These are phyloP conservation scores for Micrastur ruficollis DNA, from an alignment of 2,797 vertebrate species.

Conservation along the genomic window DNA sequence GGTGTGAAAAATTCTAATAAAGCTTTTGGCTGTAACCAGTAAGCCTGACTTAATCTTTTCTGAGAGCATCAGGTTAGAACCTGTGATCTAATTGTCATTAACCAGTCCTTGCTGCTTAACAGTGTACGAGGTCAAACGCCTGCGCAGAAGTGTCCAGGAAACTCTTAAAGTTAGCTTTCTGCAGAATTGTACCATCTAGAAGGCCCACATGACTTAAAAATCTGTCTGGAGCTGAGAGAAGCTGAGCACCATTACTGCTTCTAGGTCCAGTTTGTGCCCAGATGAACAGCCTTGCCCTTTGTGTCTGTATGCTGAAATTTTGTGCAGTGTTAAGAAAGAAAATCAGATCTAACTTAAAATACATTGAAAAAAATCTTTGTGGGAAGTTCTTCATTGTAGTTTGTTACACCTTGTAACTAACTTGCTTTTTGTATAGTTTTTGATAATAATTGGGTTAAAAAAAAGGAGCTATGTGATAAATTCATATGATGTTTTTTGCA, in stretches of 20 bases:
- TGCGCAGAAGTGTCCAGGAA: background rate
- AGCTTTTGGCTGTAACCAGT: background rate
- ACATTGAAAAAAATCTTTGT: background rate
- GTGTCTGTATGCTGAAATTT: background rate
- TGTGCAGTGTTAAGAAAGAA: background rate
- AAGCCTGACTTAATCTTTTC: background rate
- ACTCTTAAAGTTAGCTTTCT: background rate
- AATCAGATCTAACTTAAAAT: background rate
- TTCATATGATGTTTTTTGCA: background rate
- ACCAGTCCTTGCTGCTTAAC: background rate
- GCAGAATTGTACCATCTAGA: background rate
- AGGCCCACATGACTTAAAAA: background rate
- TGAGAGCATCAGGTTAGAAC: background rate
- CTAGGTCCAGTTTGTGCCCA: background rate
- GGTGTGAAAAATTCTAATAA: background rate
- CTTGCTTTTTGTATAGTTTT: background rate
- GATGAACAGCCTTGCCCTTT: background rate
- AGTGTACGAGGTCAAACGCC: background rate
- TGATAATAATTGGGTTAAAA: background rate
- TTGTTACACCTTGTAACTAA: background rate
- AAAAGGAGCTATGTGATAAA: background rate
- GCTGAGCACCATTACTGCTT: background rate
- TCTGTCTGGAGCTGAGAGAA: background rate
- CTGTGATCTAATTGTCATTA: background rate
- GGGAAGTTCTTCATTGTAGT: conserved; percentile 53